Evolutionary conservation across 2,888 invertebrate species (phyloP).

Genomic region (Callyntrura sp.): DNA sequence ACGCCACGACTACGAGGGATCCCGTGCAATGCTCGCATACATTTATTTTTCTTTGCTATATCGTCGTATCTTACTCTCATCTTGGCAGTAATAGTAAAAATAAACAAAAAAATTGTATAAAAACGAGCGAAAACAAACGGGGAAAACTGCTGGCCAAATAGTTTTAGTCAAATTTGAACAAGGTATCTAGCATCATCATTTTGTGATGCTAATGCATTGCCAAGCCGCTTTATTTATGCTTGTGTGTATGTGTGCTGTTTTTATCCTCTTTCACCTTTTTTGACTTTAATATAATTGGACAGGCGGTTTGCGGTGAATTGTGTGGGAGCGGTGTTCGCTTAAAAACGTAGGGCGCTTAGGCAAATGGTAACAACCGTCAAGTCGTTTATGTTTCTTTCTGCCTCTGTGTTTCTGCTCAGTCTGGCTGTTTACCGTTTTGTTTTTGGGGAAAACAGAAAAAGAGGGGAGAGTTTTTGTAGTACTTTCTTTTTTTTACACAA

Average conservation of each 20-base stretch:
- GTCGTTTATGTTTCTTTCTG: not conserved
- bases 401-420: not conserved
- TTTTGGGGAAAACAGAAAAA: not conserved
- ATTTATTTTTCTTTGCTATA: too few species aligned
- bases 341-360: not conserved
- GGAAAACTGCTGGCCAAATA: not conserved
- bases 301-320: conserved; percentile 20
- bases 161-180: not conserved
- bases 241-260: conserved; percentile 9
- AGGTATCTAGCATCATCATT: not conserved
- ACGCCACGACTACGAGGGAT: not conserved
- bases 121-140: not conserved
- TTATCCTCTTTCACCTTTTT: conserved; percentile 22
- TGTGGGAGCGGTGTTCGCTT: not conserved
- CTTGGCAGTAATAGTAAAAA: not conserved
- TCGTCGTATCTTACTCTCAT: not conserved
- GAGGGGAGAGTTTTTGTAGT: too few species aligned
- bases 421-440: too few species aligned
- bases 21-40: too few species aligned
- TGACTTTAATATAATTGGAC: conserved; percentile 65
- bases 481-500: not conserved
- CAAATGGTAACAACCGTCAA: too few species aligned
- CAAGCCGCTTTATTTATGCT: not conserved
- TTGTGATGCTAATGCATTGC: not conserved
- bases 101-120: not conserved